These are phyloP conservation scores for Eurystomus gularis DNA, from an alignment of 2,113 vertebrate species.

Conservation along the genomic window DNA sequence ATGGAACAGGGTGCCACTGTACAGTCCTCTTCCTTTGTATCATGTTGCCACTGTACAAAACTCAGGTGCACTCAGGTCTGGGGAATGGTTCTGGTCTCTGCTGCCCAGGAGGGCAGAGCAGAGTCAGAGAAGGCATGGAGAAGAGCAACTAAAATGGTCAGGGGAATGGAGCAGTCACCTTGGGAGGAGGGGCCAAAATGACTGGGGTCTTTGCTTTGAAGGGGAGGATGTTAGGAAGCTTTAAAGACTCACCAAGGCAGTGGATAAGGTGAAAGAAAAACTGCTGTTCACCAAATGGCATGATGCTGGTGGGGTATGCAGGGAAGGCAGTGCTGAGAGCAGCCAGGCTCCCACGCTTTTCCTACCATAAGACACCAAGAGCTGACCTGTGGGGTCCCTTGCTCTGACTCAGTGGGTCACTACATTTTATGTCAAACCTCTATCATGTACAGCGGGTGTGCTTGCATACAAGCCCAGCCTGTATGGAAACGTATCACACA, in stretches of 20 bases:
- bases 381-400: background rate
- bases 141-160: background rate
- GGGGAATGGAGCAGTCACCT: background rate
- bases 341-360: fast-evolving
- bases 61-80: background rate
- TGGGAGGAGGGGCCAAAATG: background rate
- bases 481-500: fast-evolving
- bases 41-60: background rate
- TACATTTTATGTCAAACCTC: background rate
- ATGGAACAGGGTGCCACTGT: background rate
- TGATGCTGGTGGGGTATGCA: background rate
- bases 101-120: background rate
- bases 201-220: background rate
- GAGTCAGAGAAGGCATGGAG: background rate
- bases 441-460: background rate
- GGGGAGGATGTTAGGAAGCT: background rate
- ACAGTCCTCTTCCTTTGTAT: background rate
- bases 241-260: background rate
- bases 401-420: background rate
- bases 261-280: background rate
- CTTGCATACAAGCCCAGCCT: background rate
- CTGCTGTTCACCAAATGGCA: background rate
- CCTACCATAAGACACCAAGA: background rate
- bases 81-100: background rate
- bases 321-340: background rate